phyloP scores from a whole-genome alignment of 2,113 vertebrate genomes.

The Pachyramphus minor region DNA sequence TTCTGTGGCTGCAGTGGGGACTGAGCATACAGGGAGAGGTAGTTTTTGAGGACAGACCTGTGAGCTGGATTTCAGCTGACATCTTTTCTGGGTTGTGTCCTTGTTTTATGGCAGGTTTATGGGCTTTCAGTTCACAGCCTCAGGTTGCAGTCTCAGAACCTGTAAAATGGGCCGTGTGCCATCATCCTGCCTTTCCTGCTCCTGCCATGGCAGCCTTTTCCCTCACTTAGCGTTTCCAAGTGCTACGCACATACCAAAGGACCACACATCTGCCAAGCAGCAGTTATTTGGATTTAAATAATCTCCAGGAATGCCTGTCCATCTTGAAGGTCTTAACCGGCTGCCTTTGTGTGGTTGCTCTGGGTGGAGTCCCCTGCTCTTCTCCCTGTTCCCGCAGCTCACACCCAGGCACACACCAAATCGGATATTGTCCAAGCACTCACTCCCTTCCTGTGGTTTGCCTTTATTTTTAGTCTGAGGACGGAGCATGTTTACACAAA shows the following conservation, averaged over 20 bases:
- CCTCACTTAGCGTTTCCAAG: background rate
- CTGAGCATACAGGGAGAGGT: background rate
- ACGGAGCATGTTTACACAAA: conserved; percentile 57
- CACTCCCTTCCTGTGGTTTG: conserved; percentile 71
- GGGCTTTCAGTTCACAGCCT: background rate
- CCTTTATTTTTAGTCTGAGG: conserved; percentile 69
- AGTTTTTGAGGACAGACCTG: background rate
- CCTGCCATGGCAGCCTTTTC: background rate
- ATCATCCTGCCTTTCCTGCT: background rate
- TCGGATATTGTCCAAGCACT: conserved; percentile 65
- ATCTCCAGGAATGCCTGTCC: conserved; percentile 51
- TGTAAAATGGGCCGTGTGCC: background rate
- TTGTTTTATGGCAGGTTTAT: background rate
- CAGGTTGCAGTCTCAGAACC: background rate
- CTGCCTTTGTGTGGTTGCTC: conserved; percentile 47
- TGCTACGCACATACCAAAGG: background rate
- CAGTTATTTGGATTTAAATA: conserved; percentile 38
- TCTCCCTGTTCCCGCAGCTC: conserved; percentile 47
- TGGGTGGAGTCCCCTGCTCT: conserved; percentile 62
- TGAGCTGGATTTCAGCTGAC: background rate
- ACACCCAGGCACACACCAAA: conserved; percentile 57
- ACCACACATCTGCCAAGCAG: conserved; percentile 29
- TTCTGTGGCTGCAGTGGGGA: background rate
- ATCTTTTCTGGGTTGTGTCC: background rate
- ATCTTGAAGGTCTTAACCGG: conserved; percentile 31